Evolutionary conservation across 2,888 invertebrate genomes (phyloP), one percentile per base, ranked within the genome.

Genomic region (Thecophora atra): DNA sequence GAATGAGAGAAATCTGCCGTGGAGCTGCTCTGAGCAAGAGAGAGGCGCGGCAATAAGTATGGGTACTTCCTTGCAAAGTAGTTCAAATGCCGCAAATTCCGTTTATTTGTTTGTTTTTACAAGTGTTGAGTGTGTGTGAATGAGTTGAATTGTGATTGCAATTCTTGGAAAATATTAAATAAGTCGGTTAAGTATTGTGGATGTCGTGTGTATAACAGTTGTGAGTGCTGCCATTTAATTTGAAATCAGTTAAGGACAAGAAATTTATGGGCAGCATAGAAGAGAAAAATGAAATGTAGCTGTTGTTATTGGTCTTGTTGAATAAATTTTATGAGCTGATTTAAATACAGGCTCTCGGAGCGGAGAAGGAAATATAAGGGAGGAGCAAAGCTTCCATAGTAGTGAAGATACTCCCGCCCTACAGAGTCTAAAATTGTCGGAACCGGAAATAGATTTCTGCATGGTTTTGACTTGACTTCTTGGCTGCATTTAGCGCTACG

Each of bases 61-160:
- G 47, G 3, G 44, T 11, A 3, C 21, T 24, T 44, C 42, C 24
- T 24, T 37, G 8, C n/a, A 63, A 58, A 58, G 26, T 58, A 28
- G 54, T 54, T 28, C 26, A 63, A 70, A 70, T 70, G 51, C 70
- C 70, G 63, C 70, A 70, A 62, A 62, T 70, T 62, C 70, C 70
- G 62, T 52, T 70, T 70, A 63, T 70, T 70, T 70, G 70, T 70
- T 70, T 62, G 70, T 70, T 70, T 70, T 70, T 63, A 70, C 70
- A 70, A 70, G 70, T 70, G 70, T 52, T 70, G 37, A 63, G n/a
- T 70, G 37, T 52, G 26, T 56, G 63, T 44, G 21, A 21, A 21
- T 54, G 52, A 3, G 30, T 54, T 24, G 56, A 21, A 26, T 17
- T 26, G 17, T n/a, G 60, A 28, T 60, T 30, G 60, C 60, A 60